phyloP scores from a whole-genome alignment of 2,113 vertebrate species.

The Numenius arquata region DNA sequence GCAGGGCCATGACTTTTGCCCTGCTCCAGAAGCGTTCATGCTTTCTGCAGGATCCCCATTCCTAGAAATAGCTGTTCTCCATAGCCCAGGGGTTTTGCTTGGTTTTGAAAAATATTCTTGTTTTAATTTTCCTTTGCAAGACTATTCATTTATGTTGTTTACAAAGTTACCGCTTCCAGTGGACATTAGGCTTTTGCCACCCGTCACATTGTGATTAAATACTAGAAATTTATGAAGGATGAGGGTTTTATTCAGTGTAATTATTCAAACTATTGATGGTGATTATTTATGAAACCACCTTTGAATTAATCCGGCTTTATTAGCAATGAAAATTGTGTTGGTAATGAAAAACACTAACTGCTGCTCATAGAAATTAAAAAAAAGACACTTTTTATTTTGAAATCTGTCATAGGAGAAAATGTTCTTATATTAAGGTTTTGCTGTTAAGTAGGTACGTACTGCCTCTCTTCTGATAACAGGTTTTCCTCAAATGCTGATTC shows the following conservation, averaged over 20 bases:
- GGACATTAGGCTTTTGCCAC: not conserved
- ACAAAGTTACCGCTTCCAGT: not conserved
- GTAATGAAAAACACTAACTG: not conserved
- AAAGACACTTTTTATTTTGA: not conserved
- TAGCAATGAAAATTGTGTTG: not conserved
- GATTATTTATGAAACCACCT: not conserved
- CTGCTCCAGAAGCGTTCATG: not conserved
- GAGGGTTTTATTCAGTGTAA: not conserved
- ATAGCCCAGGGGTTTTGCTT: not conserved
- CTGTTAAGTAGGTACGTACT: not conserved
- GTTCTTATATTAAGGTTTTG: not conserved
- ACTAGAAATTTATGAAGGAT: not conserved
- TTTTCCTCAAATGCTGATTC: slow-evolving; percentile 26
- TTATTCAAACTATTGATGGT: not conserved
- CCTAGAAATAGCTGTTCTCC: not conserved
- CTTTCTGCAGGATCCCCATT: not conserved
- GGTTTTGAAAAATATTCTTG: not conserved
- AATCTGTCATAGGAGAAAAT: not conserved
- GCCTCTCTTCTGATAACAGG: not conserved
- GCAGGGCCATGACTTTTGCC: not conserved
- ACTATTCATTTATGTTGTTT: not conserved
- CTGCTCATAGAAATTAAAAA: not conserved
- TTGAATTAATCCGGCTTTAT: not conserved
- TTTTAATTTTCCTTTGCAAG: not conserved
- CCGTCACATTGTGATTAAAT: not conserved